Evolutionary conservation across 2,888 invertebrate genomes (phyloP).

Genomic region (Pecten maximus): DNA sequence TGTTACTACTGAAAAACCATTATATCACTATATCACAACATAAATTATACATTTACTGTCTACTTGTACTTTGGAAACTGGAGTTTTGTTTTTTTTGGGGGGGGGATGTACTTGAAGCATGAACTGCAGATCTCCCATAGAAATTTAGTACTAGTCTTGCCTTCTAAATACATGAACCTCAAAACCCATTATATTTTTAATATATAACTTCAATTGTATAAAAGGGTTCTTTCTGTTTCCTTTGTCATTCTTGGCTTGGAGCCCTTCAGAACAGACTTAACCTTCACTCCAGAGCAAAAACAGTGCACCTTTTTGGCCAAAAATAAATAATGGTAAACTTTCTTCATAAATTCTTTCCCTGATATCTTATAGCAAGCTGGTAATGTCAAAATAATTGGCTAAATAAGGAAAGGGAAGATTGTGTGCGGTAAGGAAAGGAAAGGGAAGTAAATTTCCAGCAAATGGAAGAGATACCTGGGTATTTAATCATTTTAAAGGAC

Average conservation of each 20-base stretch:
- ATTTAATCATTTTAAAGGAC: not conserved
- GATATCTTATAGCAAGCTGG: not conserved
- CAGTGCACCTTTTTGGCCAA: not conserved
- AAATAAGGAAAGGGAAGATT: not conserved
- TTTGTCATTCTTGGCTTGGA: not conserved
- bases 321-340: no score
- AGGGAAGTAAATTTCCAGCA: not conserved
- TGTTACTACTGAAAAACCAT: not conserved
- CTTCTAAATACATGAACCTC: not conserved
- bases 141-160: not conserved
- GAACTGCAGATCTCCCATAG: not conserved
- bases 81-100: not conserved
- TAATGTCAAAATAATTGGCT: not conserved
- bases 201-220: not conserved
- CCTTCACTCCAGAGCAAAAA: not conserved
- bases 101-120: not conserved
- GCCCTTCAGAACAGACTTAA: not conserved
- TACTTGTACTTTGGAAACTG: slow-evolving; percentile 21
- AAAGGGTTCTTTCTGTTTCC: not conserved
- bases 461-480: not conserved
- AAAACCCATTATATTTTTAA: not conserved
- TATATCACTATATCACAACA: not conserved
- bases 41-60: not conserved
- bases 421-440: not conserved
- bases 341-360: no score